Evolutionary conservation across 2,797 vertebrate species (phyloP).

Genomic region (Sebastes nivosus): DNA sequence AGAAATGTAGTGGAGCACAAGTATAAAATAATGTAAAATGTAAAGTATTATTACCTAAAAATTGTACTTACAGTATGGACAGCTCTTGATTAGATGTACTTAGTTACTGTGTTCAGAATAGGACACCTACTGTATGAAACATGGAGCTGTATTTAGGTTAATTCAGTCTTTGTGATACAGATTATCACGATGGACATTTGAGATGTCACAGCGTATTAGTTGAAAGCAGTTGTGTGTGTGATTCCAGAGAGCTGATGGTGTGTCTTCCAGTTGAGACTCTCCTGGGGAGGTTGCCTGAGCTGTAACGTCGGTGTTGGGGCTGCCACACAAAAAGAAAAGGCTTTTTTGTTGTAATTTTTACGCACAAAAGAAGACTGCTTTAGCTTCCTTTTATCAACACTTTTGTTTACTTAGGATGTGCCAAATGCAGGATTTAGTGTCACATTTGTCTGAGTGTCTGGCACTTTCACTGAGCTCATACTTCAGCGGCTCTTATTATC

Average conservation of each 20-base stretch:
- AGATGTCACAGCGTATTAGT: constrained; percentile 6
- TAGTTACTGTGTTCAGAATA: neutral
- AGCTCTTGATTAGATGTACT: neutral
- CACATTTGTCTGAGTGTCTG: constrained; percentile 72
- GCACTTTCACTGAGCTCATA: constrained; percentile 60
- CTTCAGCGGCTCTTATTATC: constrained; percentile 66
- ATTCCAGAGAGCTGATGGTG: neutral
- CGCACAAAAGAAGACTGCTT: constrained; percentile 55
- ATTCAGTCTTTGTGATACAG: constrained; percentile 20
- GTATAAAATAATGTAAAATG: neutral
- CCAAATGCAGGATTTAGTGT: constrained; percentile 77
- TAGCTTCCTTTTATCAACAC: constrained; percentile 68
- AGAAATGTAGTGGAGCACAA: neutral
- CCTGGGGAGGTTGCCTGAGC: neutral
- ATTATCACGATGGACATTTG: neutral
- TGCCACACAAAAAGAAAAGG: constrained; percentile 19
- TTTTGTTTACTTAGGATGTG: constrained; percentile 72
- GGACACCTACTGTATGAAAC: neutral
- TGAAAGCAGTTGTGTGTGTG: constrained; percentile 8
- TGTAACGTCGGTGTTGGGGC: neutral
- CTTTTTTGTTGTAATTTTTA: constrained; percentile 17
- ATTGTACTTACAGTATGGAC: neutral
- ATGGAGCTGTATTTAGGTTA: constrained; percentile 3
- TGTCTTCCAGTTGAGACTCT: constrained; percentile 12
- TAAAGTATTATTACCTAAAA: neutral